Base-by-base conservation (phyloP, 2,888 invertebrate genomes). In the Drosophila putrida region DNA sequence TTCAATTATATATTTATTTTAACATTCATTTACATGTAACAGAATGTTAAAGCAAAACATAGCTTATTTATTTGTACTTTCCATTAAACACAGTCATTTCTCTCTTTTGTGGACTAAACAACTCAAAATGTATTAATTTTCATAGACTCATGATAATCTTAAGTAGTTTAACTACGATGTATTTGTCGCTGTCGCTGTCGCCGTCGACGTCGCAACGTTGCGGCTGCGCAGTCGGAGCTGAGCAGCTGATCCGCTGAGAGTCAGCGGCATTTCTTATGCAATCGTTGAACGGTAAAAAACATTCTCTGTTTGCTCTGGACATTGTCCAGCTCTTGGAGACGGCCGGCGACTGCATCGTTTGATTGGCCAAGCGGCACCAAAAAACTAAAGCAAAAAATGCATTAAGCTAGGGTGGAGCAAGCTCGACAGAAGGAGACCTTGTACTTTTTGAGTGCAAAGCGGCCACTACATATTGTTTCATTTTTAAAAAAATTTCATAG, bases 351-450 rank as follows among this genome's bases (percentile, higher is more conserved):
- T 75, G 75, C 77, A 76, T 61, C 76, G 76, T 66, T 76, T 76
- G 76, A 46, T 60, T 73, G 73, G 27, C 78, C 78, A 76, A 77
- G 76, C 76, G 76, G 77, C 78, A 77, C 78, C 50, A 31, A 70
- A 77, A 58, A 62, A 59, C 69, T 31, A 57, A 61, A 69, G 57
- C 44, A 38, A 71, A 43, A 39, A 46, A 49, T 39, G n/a, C n/a
- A n/a, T n/a, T n/a, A n/a, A n/a, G n/a, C n/a, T n/a, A n/a, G n/a
- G n/a, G n/a, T n/a, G n/a, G n/a, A n/a, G n/a, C n/a, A n/a, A n/a
- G n/a, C n/a, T n/a, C n/a, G n/a, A n/a, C n/a, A n/a, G n/a, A n/a
- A n/a, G n/a, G n/a, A n/a, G n/a, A n/a, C n/a, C n/a, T n/a, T n/a
- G n/a, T n/a, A n/a, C n/a, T n/a, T n/a, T n/a, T n/a, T n/a, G n/a